These are phyloP conservation scores for cat (Felis catus) DNA, from an alignment of 2,113 vertebrate genomes.

Conservation along the genomic window DNA sequence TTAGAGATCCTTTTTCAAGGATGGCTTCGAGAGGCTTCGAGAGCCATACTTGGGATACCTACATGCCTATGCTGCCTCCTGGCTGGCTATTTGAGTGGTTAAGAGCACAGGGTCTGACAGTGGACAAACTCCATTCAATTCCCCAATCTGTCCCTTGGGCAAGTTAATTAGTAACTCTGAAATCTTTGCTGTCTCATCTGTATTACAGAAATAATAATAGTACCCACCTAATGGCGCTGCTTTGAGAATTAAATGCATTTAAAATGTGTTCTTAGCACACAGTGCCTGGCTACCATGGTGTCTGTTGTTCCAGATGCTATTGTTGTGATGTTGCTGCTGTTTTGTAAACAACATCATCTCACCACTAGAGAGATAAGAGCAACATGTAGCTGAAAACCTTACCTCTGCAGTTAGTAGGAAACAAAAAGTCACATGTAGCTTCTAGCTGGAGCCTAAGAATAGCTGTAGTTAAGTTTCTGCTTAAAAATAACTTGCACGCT, in stretches of 20 bases:
- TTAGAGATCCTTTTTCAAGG: neutral
- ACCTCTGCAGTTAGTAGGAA: neutral
- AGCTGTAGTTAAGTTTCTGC: slow-evolving; percentile 30
- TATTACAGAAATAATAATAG: neutral
- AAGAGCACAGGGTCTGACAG: neutral
- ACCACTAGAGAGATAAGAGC: neutral
- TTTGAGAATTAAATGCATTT: neutral
- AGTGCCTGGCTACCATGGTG: neutral
- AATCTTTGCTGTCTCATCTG: neutral
- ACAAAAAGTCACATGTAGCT: slow-evolving; percentile 6
- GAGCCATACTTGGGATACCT: neutral
- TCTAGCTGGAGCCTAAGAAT: slow-evolving; percentile 37
- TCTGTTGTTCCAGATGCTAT: neutral
- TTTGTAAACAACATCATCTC: neutral
- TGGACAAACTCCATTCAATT: neutral
- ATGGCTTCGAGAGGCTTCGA: neutral
- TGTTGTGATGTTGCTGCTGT: neutral
- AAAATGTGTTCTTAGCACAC: neutral
- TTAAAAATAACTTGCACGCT: slow-evolving; percentile 30
- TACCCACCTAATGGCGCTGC: neutral
- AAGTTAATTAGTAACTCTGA: neutral
- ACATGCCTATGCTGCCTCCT: neutral
- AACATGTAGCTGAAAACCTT: neutral
- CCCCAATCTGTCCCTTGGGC: neutral
- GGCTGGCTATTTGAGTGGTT: neutral